A percentile compares a stretch with the other conserved stretches of the same genome.
phyloP scores from a whole-genome alignment of 2,797 vertebrate genomes.

The Masticophis lateralis region DNA sequence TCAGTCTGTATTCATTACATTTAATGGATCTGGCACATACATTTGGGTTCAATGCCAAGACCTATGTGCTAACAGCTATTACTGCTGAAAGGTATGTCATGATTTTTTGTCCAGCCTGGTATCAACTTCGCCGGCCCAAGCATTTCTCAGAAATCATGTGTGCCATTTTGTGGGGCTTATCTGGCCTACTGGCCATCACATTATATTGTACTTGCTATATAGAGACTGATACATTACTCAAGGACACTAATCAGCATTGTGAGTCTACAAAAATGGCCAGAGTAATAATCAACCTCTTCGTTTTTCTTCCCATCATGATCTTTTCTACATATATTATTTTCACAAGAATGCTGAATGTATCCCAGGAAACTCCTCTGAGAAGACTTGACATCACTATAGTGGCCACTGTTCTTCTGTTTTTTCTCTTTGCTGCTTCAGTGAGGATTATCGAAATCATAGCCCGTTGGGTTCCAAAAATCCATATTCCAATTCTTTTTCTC shows the following conservation, averaged over 20 bases:
- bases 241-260: conserved; percentile 44
- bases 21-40: background rate
- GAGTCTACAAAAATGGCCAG: conserved; percentile 68
- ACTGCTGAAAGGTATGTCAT: conserved; percentile 75
- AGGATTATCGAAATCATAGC: conserved; percentile 34
- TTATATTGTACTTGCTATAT: conserved; percentile 70
- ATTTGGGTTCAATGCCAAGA: conserved; percentile 74
- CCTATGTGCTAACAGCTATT: conserved; percentile 76
- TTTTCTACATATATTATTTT: conserved; percentile 70
- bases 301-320: conserved; percentile 75
- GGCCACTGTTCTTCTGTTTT: conserved; percentile 68
- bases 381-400: conserved; percentile 74
- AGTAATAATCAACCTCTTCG: conserved; percentile 68
- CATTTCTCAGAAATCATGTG: conserved; percentile 69
- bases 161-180: conserved; percentile 71
- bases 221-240: conserved; percentile 21
- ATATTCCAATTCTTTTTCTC: background rate
- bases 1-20: background rate
- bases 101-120: conserved; percentile 74
- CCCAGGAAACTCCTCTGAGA: conserved; percentile 59
- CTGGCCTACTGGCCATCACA: conserved; percentile 68
- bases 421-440: conserved; percentile 72
- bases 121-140: conserved; percentile 68
- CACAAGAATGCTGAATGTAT: conserved; percentile 66
- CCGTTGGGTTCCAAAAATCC: background rate